Base-by-base conservation (phyloP, 2,797 vertebrate genomes). In the Thalassophryne amazonica region DNA sequence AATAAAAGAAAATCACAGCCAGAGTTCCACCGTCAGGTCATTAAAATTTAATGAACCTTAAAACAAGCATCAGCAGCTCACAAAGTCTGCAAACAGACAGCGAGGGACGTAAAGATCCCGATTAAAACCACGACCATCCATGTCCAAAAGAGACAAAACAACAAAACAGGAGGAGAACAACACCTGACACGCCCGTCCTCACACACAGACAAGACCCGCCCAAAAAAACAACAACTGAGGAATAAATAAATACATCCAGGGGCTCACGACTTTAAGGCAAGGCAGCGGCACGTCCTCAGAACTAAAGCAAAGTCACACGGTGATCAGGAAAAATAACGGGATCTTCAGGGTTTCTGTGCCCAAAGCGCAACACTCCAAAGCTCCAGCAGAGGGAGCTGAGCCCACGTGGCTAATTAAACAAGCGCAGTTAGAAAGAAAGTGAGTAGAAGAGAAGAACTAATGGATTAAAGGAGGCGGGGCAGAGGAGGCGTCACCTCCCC, bases 221-320 rank as follows among this genome's bases (percentile, higher is more conserved):
- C 47, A 36, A 41, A 74, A 39, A 50, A 51, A 80, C 36, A 45
- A 39, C 45, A 51, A 67, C 35, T 42, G 25, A 73, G 74, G 67
- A 65, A 80, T 54, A 86, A 89, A 90, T 89, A 90, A 89, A 88
- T 89, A 89, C 61, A 74, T 74, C 54, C 3, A 9, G 66, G 70
- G 73, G 69, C 49, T 52, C 70, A 73, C 59, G 68, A 73, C 74
- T 82, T 90, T 91, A 92, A 91, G 90, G 90, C 90, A 91, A 89
- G 88, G 88, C 87, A 90, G 86, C 82, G 84, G 83, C 83, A 83
- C 73, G 73, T 80, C 82, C 71, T 77, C 70, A 69, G 55, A 75
- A 62, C 8, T 65, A 54, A 69, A 67, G 17, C 9, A 57, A 49
- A 65, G 3, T 86, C 45, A 80, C 58, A 68, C 32, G 76, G 72